Base-by-base conservation (phyloP, 2,888 invertebrate genomes). In the Phania funesta region DNA sequence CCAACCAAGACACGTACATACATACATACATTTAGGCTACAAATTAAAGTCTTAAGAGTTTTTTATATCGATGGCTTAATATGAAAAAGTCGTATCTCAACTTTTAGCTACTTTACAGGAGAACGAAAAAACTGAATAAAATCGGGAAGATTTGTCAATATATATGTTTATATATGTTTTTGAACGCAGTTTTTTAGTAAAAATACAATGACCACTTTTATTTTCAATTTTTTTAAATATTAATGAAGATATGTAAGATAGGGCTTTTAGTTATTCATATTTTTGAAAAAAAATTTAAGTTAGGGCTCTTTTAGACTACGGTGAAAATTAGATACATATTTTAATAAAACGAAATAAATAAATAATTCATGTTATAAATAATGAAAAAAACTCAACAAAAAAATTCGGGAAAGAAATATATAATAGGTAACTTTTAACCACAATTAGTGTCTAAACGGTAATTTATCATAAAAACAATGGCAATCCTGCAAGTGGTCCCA, bases 171-270 rank as follows among this genome's bases (percentile, higher is more conserved):
- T 38, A 38, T 38, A 38, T 38, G 38, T 11, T 13, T 38, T 38
- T 38, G 38, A 38, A 38, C 38, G 38, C 38, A 38, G 38, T 38
- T 38, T 38, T 11, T 38, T 8, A 38, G 38, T 38, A 38, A 38
- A 38, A 38, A 38, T 38, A 13, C 38, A 38, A 38, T 46, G 46
- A 20, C 46, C 16, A 46, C 46, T 46, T 46, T 46, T 46, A 46
- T 46, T 46, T 46, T 20, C 1, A 46, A 20, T 56, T 38, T 38
- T 58, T 58, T 58, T 20, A 29, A n/a, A 58, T 41, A 32, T 58
- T 32, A 58, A 58, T 38, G 58, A 58, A 58, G 58, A 35, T 22
- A 58, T 58, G 32, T 35, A 58, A 58, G 58, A 58, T 20, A 58
- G 58, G 35, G 32, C 58, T 35, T 58, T 58, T 58, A 13, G 16